Conservation (phyloP, 2,888 invertebrate species). For the Pristionchus entomophagus region DNA sequence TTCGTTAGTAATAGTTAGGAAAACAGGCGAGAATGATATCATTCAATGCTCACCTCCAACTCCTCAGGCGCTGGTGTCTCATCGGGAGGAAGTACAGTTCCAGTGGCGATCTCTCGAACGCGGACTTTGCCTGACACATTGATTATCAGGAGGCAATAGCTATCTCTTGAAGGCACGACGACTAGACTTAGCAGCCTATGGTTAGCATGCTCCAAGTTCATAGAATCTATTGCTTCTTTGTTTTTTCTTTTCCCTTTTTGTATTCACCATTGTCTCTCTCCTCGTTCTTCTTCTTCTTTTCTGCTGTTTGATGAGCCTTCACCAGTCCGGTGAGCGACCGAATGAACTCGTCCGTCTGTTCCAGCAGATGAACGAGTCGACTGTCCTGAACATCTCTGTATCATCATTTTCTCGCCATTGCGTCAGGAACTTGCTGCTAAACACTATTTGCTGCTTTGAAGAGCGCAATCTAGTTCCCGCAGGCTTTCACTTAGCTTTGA, state of each 20-base stretch:
- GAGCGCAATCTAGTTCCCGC: too few relatives aligned
- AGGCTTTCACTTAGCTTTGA: too few relatives aligned
- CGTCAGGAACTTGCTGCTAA: background rate
- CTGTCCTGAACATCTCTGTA: constrained; percentile 82
- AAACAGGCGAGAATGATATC: too few relatives aligned
- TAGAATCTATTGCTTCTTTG: background rate
- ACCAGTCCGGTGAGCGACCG: constrained; percentile 95
- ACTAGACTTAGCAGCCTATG: too few relatives aligned
- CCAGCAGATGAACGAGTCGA: constrained; percentile 94
- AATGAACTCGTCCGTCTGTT: constrained; percentile 99
- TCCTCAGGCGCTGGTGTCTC: constrained; percentile 91
- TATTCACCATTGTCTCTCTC: constrained; percentile 54
- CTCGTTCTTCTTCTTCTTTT: constrained; percentile 67
- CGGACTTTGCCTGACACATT: too few relatives aligned
- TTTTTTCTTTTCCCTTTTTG: background rate
- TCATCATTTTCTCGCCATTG: background rate
- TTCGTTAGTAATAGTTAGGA: too few relatives aligned
- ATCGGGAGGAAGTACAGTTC: constrained; percentile 83
- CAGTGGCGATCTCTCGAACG: constrained; percentile 90
- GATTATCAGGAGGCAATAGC: too few relatives aligned
- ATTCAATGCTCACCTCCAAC: constrained; percentile 84
- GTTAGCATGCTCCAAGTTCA: too few relatives aligned
- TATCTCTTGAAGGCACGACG: constrained; percentile 79
- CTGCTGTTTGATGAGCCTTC: constrained; percentile 84
- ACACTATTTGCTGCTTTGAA: too few relatives aligned